phyloP scores from a whole-genome alignment of 2,888 invertebrate genomes.

The Saturnia pavonia region DNA sequence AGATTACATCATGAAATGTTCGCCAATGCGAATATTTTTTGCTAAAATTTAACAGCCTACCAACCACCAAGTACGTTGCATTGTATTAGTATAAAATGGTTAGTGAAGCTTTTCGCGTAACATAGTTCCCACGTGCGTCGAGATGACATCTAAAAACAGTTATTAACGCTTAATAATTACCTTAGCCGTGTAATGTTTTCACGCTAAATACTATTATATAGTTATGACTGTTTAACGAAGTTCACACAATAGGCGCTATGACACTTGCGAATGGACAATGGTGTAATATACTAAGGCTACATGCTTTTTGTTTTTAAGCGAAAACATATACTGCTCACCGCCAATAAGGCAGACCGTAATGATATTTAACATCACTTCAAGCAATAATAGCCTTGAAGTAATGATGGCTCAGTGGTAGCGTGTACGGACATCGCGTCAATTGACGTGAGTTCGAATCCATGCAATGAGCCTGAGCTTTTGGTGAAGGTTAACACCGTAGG shows the following conservation, averaged over 20 bases:
- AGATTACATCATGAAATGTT: too few species aligned
- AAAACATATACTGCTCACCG: too few species aligned
- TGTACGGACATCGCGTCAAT: too few species aligned
- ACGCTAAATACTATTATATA: background rate
- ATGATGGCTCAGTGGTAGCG: too few species aligned
- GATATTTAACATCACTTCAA: too few species aligned
- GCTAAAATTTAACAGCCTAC: background rate
- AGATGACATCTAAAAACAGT: constrained; percentile 21
- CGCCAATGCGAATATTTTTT: background rate
- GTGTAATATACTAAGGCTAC: background rate
- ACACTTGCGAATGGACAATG: background rate
- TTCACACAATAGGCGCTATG: background rate
- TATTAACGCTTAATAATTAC: constrained; percentile 17
- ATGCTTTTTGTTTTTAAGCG: too few species aligned
- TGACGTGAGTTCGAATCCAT: too few species aligned
- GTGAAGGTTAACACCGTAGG: too few species aligned
- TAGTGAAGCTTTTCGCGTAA: background rate
- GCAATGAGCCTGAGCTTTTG: too few species aligned
- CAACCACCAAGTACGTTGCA: background rate
- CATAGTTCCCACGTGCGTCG: constrained; percentile 19
- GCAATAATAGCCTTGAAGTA: too few species aligned
- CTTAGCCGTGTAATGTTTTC: constrained; percentile 5
- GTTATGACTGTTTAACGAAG: background rate
- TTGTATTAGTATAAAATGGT: background rate
- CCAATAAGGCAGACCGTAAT: too few species aligned